phyloP scores from a whole-genome alignment of 1,140 invertebrate species.

The Eriosoma lanigerum region DNA sequence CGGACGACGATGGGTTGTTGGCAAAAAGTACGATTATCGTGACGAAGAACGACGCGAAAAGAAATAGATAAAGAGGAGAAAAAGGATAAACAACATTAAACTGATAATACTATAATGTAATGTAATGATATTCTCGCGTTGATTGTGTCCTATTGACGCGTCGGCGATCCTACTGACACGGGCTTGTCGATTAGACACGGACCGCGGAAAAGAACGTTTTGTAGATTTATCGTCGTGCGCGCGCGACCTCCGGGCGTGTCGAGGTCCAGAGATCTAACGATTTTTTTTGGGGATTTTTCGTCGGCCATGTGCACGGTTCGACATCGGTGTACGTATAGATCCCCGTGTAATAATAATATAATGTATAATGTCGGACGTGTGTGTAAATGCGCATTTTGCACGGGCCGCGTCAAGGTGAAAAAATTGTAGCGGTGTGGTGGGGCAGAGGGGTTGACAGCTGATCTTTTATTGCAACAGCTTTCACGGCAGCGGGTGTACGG shows the following conservation, averaged over 20 bases:
- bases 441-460: slow-evolving; percentile 8
- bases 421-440: no score
- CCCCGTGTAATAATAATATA: background rate
- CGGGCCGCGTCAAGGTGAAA: background rate
- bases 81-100: no score
- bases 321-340: background rate
- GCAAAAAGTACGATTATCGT: no score
- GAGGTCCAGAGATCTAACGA: slow-evolving; percentile 42
- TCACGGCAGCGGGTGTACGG: background rate
- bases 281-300: slow-evolving; percentile 17
- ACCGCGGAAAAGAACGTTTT: background rate
- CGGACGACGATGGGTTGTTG: no score
- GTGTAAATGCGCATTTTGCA: slow-evolving; percentile 31
- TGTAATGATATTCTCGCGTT: no score
- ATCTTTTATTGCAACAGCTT: slow-evolving; percentile 51
- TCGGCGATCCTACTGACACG: background rate
- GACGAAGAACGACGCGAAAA: no score
- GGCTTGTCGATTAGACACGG: background rate
- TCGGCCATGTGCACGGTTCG: slow-evolving; percentile 8
- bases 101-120: no score
- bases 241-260: background rate
- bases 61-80: no score
- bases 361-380: background rate
- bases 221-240: slow-evolving; percentile 15
- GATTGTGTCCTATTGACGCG: background rate